phyloP scores from a whole-genome alignment of 1,140 invertebrate genomes.

The Drosophila eugracilis region DNA sequence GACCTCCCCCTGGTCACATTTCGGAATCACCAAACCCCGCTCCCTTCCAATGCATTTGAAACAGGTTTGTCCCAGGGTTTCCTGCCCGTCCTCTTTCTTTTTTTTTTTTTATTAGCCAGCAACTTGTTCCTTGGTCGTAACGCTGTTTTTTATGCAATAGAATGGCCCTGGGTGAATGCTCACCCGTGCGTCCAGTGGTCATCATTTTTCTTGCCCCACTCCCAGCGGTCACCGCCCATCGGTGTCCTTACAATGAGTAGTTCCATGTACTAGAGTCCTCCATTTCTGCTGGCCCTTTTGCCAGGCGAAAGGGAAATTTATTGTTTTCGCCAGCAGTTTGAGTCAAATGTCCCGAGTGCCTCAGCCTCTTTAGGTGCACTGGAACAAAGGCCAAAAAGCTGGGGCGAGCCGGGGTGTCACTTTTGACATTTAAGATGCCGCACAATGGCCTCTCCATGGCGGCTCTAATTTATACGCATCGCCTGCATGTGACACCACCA shows the following conservation, averaged over 20 bases:
- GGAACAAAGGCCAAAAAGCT: constrained; percentile 38
- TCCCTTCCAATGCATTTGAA: constrained; percentile 45
- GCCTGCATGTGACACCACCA: constrained; percentile 73
- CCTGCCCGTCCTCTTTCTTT: constrained; percentile 43
- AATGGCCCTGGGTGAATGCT: constrained; percentile 42
- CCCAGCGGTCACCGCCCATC: constrained; percentile 4
- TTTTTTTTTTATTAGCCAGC: constrained; percentile 64
- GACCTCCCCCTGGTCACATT: constrained; percentile 16
- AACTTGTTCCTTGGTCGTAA: constrained; percentile 73
- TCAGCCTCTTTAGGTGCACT: constrained; percentile 60
- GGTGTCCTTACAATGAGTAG: constrained; percentile 20
- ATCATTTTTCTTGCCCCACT: constrained; percentile 64
- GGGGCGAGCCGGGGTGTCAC: constrained; percentile 67
- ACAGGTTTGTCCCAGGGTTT: constrained; percentile 40
- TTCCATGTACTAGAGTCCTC: constrained; percentile 32
- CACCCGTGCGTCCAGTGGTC: constrained; percentile 76
- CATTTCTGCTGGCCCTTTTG: constrained; percentile 33
- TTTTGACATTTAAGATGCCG: constrained; percentile 82
- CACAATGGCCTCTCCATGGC: constrained; percentile 66
- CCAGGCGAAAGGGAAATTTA: constrained; percentile 78
- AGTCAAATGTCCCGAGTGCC: constrained; percentile 65
- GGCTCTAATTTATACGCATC: constrained; percentile 78
- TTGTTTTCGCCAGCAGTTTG: constrained; percentile 65
- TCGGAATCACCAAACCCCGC: no score
- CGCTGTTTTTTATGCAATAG: constrained; percentile 59